Evolutionary conservation across 64 coral and sea anemone species (phyloP).

Genomic region (Acropora yongei): DNA sequence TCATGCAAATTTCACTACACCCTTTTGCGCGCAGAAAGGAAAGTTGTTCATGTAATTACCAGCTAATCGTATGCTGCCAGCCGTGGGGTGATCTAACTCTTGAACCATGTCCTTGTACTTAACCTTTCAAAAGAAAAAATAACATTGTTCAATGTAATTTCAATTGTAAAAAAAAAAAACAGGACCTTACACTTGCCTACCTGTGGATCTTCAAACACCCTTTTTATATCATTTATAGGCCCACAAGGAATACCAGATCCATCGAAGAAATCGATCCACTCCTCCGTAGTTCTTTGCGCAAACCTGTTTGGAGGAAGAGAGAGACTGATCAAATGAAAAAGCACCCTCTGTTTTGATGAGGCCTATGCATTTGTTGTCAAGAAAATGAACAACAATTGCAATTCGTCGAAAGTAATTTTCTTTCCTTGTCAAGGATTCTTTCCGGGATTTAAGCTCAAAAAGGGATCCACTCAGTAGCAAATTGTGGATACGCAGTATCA

Average conservation of each 20-base stretch:
- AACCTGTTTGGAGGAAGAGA: constrained; percentile 46
- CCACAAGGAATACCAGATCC: constrained; percentile 73
- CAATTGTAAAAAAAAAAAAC: not conserved
- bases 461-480: no score
- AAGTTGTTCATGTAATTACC: constrained; percentile 15
- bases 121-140: constrained; percentile 47
- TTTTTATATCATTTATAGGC: constrained; percentile 78
- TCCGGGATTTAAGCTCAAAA: no score
- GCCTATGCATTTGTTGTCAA: no score
- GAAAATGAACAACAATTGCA: no score
- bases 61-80: constrained; percentile 73
- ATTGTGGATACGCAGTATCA: no score
- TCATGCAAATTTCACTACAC: no score
- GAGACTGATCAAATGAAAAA: not conserved
- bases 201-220: constrained; percentile 86
- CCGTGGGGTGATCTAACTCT: constrained; percentile 77
- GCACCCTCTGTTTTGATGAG: not conserved
- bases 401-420: no score
- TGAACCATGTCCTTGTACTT: constrained; percentile 81
- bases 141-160: not conserved
- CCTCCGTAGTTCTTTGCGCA: constrained; percentile 52
- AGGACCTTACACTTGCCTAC: constrained; percentile 7
- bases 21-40: no score
- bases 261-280: constrained; percentile 72
- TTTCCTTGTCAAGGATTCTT: no score